Evolutionary conservation across 2,113 vertebrate species (phyloP).

Genomic region (Pituophis catenifer): DNA sequence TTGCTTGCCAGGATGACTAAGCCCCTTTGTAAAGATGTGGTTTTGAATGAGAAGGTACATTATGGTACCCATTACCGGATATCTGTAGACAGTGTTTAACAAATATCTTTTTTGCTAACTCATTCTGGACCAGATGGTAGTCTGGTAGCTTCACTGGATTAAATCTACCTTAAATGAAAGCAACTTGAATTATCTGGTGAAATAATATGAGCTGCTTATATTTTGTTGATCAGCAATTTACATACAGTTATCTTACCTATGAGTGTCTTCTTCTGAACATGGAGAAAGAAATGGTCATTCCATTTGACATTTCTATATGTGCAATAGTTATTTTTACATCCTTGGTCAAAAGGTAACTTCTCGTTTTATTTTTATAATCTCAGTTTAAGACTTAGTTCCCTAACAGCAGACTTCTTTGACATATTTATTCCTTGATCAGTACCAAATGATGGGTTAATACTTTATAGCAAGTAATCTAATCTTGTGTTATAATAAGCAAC

Average conservation of each 20-base stretch:
- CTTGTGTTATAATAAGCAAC: neutral
- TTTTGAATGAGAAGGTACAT: neutral
- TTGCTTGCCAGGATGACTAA: slow-evolving; percentile 6
- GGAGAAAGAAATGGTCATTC: neutral
- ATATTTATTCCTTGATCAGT: neutral
- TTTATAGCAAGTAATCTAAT: neutral
- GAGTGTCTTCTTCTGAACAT: neutral
- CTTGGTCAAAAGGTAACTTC: neutral
- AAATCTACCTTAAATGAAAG: neutral
- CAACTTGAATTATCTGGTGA: neutral
- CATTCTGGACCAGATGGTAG: neutral
- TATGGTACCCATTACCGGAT: neutral
- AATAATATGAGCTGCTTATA: neutral
- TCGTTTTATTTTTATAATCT: neutral
- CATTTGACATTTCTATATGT: neutral
- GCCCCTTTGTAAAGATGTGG: neutral
- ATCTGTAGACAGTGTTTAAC: neutral
- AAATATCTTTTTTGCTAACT: neutral
- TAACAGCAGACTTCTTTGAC: neutral
- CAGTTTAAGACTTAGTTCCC: neutral
- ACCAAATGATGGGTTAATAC: neutral
- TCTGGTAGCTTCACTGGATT: neutral
- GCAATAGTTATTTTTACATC: neutral
- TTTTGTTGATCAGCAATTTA: neutral
- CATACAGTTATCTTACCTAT: neutral